Conservation (phyloP, 2,888 invertebrate genomes). For the Branchellion lobata region DNA sequence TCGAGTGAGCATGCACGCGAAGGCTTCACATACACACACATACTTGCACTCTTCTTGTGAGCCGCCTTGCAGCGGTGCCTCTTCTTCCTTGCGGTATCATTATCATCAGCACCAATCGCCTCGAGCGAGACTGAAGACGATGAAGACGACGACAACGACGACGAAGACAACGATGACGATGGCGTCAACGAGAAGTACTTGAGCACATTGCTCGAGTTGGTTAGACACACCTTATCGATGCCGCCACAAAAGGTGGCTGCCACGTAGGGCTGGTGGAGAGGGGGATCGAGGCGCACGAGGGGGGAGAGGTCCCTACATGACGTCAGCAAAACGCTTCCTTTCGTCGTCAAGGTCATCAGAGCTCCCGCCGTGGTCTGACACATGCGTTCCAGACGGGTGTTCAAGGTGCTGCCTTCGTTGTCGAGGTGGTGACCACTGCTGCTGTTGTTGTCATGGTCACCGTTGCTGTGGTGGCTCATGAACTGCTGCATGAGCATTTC, state of each 20-base stretch:
- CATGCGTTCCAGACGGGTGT: not conserved
- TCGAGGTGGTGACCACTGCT: too few species aligned
- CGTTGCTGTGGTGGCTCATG: not conserved
- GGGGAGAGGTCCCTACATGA: slow-evolving; percentile 73
- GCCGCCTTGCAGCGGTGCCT: not conserved
- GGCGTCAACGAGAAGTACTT: slow-evolving; percentile 67
- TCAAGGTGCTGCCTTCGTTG: not conserved
- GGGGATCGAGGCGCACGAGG: slow-evolving; percentile 66
- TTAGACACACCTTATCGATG: slow-evolving; percentile 80
- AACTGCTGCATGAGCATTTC: not conserved
- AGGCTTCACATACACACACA: too few species aligned
- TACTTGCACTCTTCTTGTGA: not conserved
- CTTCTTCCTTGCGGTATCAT: slow-evolving; percentile 1
- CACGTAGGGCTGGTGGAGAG: not conserved
- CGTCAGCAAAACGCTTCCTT: slow-evolving; percentile 75
- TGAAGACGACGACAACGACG: not conserved
- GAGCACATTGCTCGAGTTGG: slow-evolving; percentile 77
- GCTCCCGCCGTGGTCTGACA: not conserved
- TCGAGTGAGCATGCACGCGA: too few species aligned
- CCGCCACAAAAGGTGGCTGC: slow-evolving; percentile 61
- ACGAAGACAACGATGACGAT: not conserved
- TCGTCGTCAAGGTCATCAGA: slow-evolving; percentile 66
- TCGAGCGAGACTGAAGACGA: not conserved
- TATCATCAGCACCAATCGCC: not conserved
- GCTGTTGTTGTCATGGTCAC: not conserved